Evolutionary conservation across 2,797 vertebrate species (phyloP).

Genomic region (Carapus acus): DNA sequence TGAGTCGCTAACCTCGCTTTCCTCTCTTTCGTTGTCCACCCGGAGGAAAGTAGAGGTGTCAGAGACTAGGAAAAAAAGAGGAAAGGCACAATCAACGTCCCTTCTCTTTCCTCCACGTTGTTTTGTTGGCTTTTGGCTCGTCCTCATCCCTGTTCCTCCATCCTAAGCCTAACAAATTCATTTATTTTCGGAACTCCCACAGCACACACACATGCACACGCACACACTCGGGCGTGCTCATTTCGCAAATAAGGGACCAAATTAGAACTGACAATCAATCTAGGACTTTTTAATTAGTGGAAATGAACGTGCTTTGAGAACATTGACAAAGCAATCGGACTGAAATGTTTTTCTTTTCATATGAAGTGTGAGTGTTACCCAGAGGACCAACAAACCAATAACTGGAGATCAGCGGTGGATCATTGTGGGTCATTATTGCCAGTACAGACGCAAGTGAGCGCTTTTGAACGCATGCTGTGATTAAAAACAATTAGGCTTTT

Average conservation of each 20-base stretch:
- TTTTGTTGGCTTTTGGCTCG: too few relatives aligned
- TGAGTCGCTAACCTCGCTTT: too few relatives aligned
- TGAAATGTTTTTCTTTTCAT: slow-evolving; percentile 6
- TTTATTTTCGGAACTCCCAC: slow-evolving; percentile 26
- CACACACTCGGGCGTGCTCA: slow-evolving; percentile 22
- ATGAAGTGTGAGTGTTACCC: background rate
- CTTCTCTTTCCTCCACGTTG: too few relatives aligned
- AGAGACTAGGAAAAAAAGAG: too few relatives aligned
- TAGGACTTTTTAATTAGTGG: slow-evolving; percentile 47
- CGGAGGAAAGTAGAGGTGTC: too few relatives aligned
- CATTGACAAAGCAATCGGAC: slow-evolving; percentile 16
- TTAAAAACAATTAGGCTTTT: too few relatives aligned
- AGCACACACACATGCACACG: slow-evolving; percentile 3
- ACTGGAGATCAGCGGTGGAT: background rate
- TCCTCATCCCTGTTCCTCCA: too few relatives aligned
- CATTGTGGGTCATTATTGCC: background rate
- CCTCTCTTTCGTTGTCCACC: too few relatives aligned
- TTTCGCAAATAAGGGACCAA: slow-evolving; percentile 40
- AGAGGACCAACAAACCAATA: background rate
- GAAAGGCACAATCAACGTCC: too few relatives aligned
- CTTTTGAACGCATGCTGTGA: background rate
- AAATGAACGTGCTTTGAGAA: slow-evolving; percentile 29
- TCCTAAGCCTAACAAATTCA: too few relatives aligned
- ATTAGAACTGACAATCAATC: slow-evolving; percentile 44
- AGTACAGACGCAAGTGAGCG: background rate